Evolutionary conservation across 2,888 invertebrate species (phyloP).

Genomic region (Euzophera pinguis): DNA sequence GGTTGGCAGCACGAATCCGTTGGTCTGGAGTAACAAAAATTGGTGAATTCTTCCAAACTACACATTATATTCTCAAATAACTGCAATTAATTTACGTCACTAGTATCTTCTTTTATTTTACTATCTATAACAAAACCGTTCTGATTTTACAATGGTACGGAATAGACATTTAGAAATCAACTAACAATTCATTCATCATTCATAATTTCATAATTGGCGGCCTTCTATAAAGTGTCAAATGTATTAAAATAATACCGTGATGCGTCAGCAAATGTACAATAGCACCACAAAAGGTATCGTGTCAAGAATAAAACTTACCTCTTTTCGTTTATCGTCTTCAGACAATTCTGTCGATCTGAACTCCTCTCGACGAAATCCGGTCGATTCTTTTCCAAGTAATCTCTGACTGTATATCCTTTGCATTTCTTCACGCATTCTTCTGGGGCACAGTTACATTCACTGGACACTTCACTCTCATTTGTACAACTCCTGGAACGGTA

Average conservation of each 20-base stretch:
- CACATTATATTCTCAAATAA: not conserved
- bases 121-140: no score
- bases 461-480: constrained; percentile 55
- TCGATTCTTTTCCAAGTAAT: constrained; percentile 84
- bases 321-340: constrained; percentile 55
- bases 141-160: no score
- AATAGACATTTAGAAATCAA: no score
- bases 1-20: constrained; percentile 35
- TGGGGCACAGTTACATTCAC: constrained; percentile 27
- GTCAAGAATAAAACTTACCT: constrained; percentile 41
- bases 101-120: no score
- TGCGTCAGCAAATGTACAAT: no score
- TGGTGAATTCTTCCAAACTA: constrained; percentile 41
- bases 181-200: no score
- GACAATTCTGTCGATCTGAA: constrained; percentile 53
- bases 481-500: constrained; percentile 51
- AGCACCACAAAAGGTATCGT: no score
- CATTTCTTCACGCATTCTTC: constrained; percentile 46
- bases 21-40: constrained; percentile 62
- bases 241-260: no score
- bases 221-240: no score
- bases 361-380: constrained; percentile 83
- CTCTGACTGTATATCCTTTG: constrained; percentile 77
- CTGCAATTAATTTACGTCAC: no score
- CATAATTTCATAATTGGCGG: no score